phyloP scores from a whole-genome alignment of 2,113 vertebrate species.

The Ophthalmolycus amberensis region DNA sequence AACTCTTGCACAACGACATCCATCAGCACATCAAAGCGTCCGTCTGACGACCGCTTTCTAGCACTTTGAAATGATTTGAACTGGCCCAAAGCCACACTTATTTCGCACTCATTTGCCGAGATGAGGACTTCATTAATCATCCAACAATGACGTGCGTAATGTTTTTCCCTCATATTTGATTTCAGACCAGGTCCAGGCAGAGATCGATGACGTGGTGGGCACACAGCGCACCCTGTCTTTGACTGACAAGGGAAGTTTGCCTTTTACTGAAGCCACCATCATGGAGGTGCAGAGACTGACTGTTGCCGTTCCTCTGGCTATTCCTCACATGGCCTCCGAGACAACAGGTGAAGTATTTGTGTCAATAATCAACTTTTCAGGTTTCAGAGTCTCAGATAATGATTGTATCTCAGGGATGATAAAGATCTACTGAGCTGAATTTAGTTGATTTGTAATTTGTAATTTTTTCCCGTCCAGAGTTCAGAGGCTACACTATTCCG shows the following conservation, averaged over 20 bases:
- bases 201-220: constrained; percentile 91
- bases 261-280: constrained; percentile 95
- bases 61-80: background rate
- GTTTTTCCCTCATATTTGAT: constrained; percentile 9
- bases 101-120: background rate
- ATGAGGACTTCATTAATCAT: background rate
- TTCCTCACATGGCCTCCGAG: constrained; percentile 95
- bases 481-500: constrained; percentile 93
- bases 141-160: background rate
- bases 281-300: constrained; percentile 97
- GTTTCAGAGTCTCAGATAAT: background rate
- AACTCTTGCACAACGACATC: constrained; percentile 1
- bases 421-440: background rate
- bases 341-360: constrained; percentile 83
- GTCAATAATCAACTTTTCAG: background rate
- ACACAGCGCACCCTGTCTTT: constrained; percentile 84
- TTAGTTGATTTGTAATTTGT: background rate
- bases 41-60: background rate
- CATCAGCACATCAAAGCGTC: background rate
- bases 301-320: constrained; percentile 90
- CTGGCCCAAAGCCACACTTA: too few relatives aligned
- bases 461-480: constrained; percentile 79
- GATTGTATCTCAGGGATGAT: background rate
- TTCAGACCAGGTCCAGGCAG: constrained; percentile 90
- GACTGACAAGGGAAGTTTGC: constrained; percentile 88